These are phyloP conservation scores for Coenonympha glycerion DNA, from an alignment of 2,888 invertebrate species.

Conservation along the genomic window DNA sequence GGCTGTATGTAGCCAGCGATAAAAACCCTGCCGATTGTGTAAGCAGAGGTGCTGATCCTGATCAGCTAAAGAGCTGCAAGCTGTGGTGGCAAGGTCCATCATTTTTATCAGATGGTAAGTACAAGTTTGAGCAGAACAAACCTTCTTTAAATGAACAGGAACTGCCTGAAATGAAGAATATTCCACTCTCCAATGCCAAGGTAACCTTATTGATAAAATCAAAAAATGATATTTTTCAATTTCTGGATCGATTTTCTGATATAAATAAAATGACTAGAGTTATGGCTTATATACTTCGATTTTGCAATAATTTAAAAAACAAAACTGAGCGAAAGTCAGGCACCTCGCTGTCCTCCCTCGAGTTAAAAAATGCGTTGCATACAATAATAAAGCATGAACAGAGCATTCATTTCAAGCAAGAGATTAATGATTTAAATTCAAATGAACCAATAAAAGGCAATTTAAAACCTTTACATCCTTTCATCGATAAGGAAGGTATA, in stretches of 20 bases:
- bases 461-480: conserved; percentile 23
- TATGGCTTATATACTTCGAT: background rate
- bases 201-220: background rate
- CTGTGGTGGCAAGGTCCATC: background rate
- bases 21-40: background rate
- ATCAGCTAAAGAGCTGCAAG: background rate
- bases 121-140: background rate
- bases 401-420: conserved; percentile 16
- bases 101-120: background rate
- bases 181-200: background rate
- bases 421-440: conserved; percentile 13
- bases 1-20: background rate
- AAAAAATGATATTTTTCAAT: background rate
- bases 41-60: background rate
- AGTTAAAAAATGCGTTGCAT: background rate
- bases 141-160: background rate
- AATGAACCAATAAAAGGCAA: conserved; percentile 7
- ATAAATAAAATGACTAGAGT: background rate
- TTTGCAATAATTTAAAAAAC: background rate
- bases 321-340: background rate
- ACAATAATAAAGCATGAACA: conserved; percentile 17
- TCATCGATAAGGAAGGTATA: conserved; percentile 21
- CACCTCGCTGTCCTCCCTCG: background rate
- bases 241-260: background rate
- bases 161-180: background rate